Percentiles rank a stretch among this genome's conserved stretches.
Conservation (phyloP, 2,797 vertebrate species). For the Scarus forsteni region DNA sequence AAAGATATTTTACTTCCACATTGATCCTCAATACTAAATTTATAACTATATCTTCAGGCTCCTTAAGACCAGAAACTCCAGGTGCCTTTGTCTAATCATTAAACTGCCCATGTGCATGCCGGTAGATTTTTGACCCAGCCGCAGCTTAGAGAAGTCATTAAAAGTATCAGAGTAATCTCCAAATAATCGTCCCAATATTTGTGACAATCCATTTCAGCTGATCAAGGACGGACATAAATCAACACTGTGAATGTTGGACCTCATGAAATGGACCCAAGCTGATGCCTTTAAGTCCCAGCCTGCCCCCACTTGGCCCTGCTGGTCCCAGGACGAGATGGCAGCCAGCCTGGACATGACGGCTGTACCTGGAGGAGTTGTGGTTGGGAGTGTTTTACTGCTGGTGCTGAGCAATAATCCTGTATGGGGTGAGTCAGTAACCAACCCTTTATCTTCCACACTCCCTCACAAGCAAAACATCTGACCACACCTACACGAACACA, state of each 20-base stretch:
- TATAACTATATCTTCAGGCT: no score
- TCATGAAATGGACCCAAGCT: conserved; percentile 70
- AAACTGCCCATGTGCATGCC: not conserved
- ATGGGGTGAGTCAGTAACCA: conserved; percentile 82
- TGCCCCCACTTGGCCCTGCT: conserved; percentile 51
- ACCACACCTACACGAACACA: conserved; percentile 26
- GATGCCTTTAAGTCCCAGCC: conserved; percentile 53
- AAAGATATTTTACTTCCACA: no score
- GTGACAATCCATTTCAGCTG: conserved; percentile 33
- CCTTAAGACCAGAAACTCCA: no score
- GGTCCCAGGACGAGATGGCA: conserved; percentile 71
- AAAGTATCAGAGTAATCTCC: conserved; percentile 8
- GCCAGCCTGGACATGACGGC: conserved; percentile 55
- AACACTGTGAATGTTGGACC: conserved; percentile 24
- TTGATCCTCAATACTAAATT: no score
- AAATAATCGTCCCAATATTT: not conserved
- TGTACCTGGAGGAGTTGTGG: conserved; percentile 59
- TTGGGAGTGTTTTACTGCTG: conserved; percentile 76
- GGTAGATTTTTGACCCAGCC: conserved; percentile 27
- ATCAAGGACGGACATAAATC: conserved; percentile 21
- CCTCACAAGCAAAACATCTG: conserved; percentile 44
- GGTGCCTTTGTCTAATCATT: no score
- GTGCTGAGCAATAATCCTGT: conserved; percentile 70
- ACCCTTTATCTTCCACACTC: conserved; percentile 42
- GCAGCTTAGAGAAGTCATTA: conserved; percentile 23